Percentiles rank a stretch among this genome's conserved stretches.
Evolutionary conservation across 2,888 invertebrate species (phyloP).

Genomic region (Amorpha juglandis): DNA sequence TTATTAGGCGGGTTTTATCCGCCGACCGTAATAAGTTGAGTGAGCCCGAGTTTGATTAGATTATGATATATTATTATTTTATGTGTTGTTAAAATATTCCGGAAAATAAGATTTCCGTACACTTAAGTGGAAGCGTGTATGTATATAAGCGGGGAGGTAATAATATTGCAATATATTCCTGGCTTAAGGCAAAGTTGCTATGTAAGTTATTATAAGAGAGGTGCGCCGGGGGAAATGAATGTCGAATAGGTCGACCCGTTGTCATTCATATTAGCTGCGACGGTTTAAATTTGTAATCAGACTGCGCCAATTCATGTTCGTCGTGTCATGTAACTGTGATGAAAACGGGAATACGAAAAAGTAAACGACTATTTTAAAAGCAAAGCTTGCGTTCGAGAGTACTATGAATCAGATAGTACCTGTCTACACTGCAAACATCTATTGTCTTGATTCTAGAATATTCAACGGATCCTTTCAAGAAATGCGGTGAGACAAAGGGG

Average conservation of each 20-base stretch:
- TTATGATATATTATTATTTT: constrained; percentile 22
- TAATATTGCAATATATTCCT: constrained; percentile 50
- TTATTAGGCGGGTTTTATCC: constrained; percentile 32
- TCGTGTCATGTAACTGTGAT: constrained; percentile 54
- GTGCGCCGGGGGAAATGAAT: constrained; percentile 83
- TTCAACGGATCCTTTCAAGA: constrained; percentile 4
- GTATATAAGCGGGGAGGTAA: neutral
- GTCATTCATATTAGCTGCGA: constrained; percentile 84
- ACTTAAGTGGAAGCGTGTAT: neutral
- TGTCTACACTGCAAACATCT: neutral
- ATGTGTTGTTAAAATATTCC: constrained; percentile 12
- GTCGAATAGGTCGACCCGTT: constrained; percentile 81
- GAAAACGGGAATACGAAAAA: constrained; percentile 62
- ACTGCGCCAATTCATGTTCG: constrained; percentile 72
- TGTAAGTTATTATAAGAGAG: constrained; percentile 84
- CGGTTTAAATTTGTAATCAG: constrained; percentile 82
- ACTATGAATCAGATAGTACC: constrained; percentile 32
- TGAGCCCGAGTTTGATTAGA: constrained; percentile 2
- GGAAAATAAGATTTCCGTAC: neutral
- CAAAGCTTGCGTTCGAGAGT: constrained; percentile 29
- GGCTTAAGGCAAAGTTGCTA: constrained; percentile 78
- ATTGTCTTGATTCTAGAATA: constrained; percentile 14
- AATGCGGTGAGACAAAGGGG: neutral
- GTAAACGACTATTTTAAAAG: constrained; percentile 48
- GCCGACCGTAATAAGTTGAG: constrained; percentile 24